Evolutionary conservation across 1,140 invertebrate species (phyloP).

Genomic region (Pseudomyrmex cubaensis): DNA sequence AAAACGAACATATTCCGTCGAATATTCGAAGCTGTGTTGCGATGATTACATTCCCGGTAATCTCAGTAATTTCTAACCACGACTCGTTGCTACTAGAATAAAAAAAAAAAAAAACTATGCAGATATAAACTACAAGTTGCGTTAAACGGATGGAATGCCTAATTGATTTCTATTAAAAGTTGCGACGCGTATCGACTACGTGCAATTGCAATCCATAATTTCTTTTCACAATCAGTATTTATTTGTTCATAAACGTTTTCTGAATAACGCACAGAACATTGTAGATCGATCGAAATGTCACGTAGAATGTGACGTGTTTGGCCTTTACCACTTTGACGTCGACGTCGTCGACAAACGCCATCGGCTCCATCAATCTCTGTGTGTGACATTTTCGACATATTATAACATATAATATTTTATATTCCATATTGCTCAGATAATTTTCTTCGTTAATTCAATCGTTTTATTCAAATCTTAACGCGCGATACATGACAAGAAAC

Average conservation of each 20-base stretch:
- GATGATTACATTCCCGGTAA: not conserved
- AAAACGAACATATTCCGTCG: not conserved
- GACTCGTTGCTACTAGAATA: slow-evolving; percentile 15
- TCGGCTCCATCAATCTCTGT: not conserved
- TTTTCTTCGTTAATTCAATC: not conserved
- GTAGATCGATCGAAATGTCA: slow-evolving; percentile 36
- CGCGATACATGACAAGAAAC: not conserved
- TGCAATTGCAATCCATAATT: slow-evolving; percentile 18
- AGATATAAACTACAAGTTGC: slow-evolving; percentile 37
- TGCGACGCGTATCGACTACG: slow-evolving; percentile 1
- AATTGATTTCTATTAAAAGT: slow-evolving; percentile 40
- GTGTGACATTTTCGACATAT: not conserved
- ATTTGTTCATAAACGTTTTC: slow-evolving; percentile 2
- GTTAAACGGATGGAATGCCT: not conserved
- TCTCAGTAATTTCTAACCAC: slow-evolving; percentile 14
- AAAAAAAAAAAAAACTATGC: slow-evolving; percentile 2
- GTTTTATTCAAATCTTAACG: not conserved
- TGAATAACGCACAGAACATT: not conserved
- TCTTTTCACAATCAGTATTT: not conserved
- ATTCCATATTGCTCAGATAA: not conserved
- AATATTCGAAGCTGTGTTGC: slow-evolving; percentile 1
- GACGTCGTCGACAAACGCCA: not conserved
- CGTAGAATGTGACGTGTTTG: not conserved
- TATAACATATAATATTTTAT: not conserved
- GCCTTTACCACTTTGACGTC: slow-evolving; percentile 12